Evolutionary conservation across 2,113 vertebrate genomes (phyloP), one percentile per base, ranked within the genome.

Genomic region (Archocentrus centrarchus): DNA sequence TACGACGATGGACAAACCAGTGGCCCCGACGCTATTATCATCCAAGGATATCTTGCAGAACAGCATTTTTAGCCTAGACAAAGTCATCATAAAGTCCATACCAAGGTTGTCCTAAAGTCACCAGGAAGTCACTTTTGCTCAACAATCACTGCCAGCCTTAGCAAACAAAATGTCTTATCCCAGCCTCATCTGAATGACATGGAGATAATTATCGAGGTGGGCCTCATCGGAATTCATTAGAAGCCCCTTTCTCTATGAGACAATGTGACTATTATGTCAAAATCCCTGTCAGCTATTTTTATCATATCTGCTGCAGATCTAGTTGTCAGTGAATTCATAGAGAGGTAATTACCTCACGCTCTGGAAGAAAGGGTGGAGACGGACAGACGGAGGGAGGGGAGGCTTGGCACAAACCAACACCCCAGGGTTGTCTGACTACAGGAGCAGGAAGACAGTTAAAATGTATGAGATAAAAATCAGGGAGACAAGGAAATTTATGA

Each of bases 281-380:
- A 94, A 92, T 92, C 86, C 89, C 90, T 90, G 94, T 95, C 94
- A 95, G 93, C 93, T 95, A 94, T 95, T 95, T 94, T 92, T 93
- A 93, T 92, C 91, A 81, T 91, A 92, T 93, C 94, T 92, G 82
- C 82, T 1, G 39, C 87, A 66, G 87, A 94, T 94, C 92, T 86
- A 77, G 91, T 91, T 89, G 87, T 91, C 86, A 78, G 78, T 88
- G 92, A 88, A 92, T 94, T 93, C 92, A 87, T 62, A 75, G 77
- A 37, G 85, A 86, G 90, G 83, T 93, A 95, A 94, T 95, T 93
- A 90, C 91, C 84, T 92, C 80, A 88, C 61, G 80, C 85, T 88
- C 79, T 15, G 86, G 84, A 81, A 89, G 88, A 91, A 92, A 77
- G 73, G 89, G 81, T 30, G 85, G 86, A 76, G 81, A 83, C 53